phyloP scores from a whole-genome alignment of 1,140 invertebrate species.

The Tetranychus cinnabarinus region DNA sequence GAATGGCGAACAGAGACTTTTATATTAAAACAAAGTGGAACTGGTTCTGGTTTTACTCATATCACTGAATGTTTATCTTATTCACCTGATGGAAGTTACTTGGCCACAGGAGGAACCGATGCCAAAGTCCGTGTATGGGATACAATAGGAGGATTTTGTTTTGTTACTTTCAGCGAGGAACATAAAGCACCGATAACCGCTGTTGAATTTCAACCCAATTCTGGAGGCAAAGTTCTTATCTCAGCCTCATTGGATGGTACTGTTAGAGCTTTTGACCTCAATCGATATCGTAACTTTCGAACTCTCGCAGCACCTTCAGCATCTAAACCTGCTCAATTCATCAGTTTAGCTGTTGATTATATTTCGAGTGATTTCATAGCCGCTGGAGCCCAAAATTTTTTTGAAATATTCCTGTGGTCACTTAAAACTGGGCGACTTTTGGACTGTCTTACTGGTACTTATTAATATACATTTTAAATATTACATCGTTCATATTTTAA shows the following conservation, averaged over 20 bases:
- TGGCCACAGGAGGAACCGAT: slow-evolving; percentile 81
- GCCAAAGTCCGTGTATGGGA: slow-evolving; percentile 95
- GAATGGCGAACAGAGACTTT: slow-evolving; percentile 99
- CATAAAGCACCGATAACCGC: slow-evolving; percentile 56
- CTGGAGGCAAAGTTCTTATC: slow-evolving; percentile 55
- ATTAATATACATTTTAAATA: not conserved
- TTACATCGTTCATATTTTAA: slow-evolving; percentile 2
- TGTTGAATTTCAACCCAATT: slow-evolving; percentile 57
- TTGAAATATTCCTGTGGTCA: slow-evolving; percentile 88
- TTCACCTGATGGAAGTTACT: slow-evolving; percentile 65
- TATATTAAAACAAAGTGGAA: slow-evolving; percentile 87
- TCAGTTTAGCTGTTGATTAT: slow-evolving; percentile 62
- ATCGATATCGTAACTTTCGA: slow-evolving; percentile 81
- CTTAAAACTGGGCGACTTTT: slow-evolving; percentile 66
- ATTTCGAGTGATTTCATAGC: slow-evolving; percentile 64
- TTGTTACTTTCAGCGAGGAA: slow-evolving; percentile 66
- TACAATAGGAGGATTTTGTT: slow-evolving; percentile 63
- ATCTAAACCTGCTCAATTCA: slow-evolving; percentile 57
- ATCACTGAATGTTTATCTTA: slow-evolving; percentile 68
- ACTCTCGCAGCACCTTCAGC: slow-evolving; percentile 58
- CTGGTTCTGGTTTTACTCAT: slow-evolving; percentile 31
- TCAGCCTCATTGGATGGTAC: slow-evolving; percentile 83
- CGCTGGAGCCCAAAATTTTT: slow-evolving; percentile 73
- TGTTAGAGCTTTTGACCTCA: slow-evolving; percentile 76
- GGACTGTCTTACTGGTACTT: slow-evolving; percentile 26